Conservation (phyloP, 2,888 invertebrate genomes). For the Andricus curvator region DNA sequence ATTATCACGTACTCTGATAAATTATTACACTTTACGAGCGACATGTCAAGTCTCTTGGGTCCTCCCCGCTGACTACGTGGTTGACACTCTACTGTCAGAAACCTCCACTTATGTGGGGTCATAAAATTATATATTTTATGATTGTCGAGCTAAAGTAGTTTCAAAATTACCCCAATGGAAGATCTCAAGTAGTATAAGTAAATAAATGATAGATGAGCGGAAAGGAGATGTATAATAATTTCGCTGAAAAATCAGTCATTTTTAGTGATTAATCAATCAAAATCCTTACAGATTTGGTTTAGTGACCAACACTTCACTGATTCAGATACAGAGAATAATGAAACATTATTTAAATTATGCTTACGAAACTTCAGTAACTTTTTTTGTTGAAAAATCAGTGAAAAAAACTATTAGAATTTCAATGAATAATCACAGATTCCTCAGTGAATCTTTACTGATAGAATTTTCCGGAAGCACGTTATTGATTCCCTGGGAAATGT, state of each 20-base stretch:
- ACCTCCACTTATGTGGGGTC: conserved; percentile 1
- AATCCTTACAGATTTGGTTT: too few species aligned
- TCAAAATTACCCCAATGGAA: background rate
- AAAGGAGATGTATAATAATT: background rate
- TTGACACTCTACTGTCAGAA: conserved; percentile 27
- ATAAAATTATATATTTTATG: conserved; percentile 33
- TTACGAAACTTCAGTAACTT: too few species aligned
- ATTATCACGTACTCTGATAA: conserved; percentile 26
- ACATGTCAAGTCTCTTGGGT: conserved; percentile 5
- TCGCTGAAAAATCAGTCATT: background rate
- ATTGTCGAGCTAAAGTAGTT: background rate
- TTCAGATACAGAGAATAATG: too few species aligned
- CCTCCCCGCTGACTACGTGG: background rate
- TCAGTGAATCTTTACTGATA: too few species aligned
- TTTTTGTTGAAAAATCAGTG: too few species aligned
- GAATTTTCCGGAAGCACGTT: too few species aligned
- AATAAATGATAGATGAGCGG: background rate
- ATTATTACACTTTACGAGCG: conserved; percentile 30
- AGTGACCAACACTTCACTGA: too few species aligned
- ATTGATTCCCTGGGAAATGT: too few species aligned
- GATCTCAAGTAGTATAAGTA: background rate
- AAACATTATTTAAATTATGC: too few species aligned
- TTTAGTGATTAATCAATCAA: too few species aligned
- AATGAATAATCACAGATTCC: too few species aligned
- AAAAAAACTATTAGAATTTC: too few species aligned